A percentile compares a stretch with the other conserved stretches of the same genome.
Evolutionary conservation across 1,140 invertebrate species (phyloP).

Genomic region (Drosophila ohnishii): DNA sequence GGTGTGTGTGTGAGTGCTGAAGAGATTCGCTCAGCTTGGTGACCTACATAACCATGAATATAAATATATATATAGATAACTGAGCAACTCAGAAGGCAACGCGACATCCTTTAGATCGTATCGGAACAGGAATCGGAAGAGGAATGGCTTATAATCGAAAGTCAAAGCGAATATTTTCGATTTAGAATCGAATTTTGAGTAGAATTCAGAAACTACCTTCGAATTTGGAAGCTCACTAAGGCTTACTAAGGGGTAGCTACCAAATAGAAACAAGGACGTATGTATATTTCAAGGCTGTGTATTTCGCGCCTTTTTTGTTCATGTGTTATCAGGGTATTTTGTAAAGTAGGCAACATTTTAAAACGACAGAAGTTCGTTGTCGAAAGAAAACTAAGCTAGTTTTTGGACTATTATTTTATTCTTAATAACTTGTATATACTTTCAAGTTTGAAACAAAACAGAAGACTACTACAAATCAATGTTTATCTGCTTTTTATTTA

Average conservation of each 20-base stretch:
- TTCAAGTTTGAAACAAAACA: neutral
- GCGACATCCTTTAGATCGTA: conserved; percentile 32
- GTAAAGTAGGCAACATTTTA: neutral
- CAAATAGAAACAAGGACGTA: neutral
- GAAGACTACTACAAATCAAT: neutral
- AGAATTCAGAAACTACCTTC: neutral
- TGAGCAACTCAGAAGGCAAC: conserved; percentile 28
- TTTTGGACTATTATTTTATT: neutral
- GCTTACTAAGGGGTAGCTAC: neutral
- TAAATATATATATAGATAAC: conserved; percentile 37
- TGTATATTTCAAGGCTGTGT: neutral
- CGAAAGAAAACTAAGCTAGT: neutral
- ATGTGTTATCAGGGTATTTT: neutral
- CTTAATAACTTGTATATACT: too few relatives aligned
- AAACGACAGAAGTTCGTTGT: neutral
- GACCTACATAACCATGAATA: conserved; percentile 57
- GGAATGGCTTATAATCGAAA: neutral
- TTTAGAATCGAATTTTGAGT: neutral
- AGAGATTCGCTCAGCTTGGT: conserved; percentile 21
- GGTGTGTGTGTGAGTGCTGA: conserved; percentile 28
- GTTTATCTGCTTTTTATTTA: neutral
- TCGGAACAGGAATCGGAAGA: conserved; percentile 2
- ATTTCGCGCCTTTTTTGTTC: conserved; percentile 1
- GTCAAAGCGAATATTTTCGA: neutral
- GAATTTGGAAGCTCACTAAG: neutral